These are phyloP conservation scores for Monoplex corrugatus DNA, from an alignment of 2,888 invertebrate genomes.

Conservation along the genomic window DNA sequence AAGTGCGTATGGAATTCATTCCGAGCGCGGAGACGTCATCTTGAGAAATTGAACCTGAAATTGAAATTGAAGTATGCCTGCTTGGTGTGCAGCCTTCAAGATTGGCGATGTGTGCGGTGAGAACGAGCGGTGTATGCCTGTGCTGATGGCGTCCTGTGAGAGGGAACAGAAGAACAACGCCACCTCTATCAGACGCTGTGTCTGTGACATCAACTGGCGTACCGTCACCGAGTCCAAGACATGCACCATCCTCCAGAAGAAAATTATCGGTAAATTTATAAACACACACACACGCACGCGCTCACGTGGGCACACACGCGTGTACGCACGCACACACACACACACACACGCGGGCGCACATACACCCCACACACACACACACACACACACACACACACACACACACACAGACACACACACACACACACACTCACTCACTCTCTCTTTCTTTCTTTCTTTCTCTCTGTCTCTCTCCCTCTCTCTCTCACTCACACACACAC, in stretches of 20 bases:
- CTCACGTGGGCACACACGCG: too few relatives aligned
- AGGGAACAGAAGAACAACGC: conserved; percentile 42
- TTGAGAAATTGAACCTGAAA: too few relatives aligned
- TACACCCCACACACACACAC: too few relatives aligned
- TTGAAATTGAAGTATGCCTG: neutral
- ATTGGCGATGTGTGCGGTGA: conserved; percentile 47
- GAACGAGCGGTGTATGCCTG: conserved; percentile 49
- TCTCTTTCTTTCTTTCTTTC: too few relatives aligned
- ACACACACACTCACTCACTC: too few relatives aligned
- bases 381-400: conserved; percentile 16
- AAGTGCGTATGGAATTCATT: too few relatives aligned
- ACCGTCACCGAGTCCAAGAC: conserved; percentile 46
- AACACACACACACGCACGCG: neutral
- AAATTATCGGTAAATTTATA: conserved; percentile 47
- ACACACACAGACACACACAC: conserved; percentile 8
- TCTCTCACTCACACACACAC: too few relatives aligned
- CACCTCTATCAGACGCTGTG: conserved; percentile 40
- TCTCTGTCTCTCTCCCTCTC: too few relatives aligned
- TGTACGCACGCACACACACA: too few relatives aligned
- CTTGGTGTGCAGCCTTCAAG: conserved; percentile 34
- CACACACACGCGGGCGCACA: too few relatives aligned
- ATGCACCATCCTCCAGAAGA: conserved; percentile 48
- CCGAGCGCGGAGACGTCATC: too few relatives aligned
- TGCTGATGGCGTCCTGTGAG: conserved; percentile 51
- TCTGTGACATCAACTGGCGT: conserved; percentile 49